These are phyloP conservation scores for Atta colombica DNA, from an alignment of 1,140 invertebrate genomes.

Conservation along the genomic window DNA sequence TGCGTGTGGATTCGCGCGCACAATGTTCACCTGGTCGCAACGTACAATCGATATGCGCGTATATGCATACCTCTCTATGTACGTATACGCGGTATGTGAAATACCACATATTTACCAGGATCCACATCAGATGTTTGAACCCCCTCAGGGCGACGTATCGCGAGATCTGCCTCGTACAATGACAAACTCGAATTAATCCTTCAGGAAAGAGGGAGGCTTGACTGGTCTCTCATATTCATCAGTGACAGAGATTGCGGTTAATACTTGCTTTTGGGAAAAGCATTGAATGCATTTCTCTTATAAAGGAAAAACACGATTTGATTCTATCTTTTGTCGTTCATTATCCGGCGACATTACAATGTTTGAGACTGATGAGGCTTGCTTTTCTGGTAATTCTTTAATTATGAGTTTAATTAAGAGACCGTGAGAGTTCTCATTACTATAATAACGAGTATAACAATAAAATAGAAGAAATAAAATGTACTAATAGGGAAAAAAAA, in stretches of 20 bases:
- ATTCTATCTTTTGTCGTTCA: neutral
- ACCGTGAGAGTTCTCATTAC: neutral
- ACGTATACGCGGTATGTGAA: slow-evolving; percentile 23
- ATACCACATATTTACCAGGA: slow-evolving; percentile 41
- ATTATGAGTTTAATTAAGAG: neutral
- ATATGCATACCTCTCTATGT: neutral
- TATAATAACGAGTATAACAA: neutral
- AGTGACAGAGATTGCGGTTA: neutral
- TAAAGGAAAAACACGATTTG: neutral
- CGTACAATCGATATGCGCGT: neutral
- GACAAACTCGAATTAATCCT: slow-evolving; percentile 31
- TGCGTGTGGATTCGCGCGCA: slow-evolving; percentile 14
- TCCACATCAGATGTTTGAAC: slow-evolving; percentile 36
- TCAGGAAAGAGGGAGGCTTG: neutral
- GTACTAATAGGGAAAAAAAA: neutral
- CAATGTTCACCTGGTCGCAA: slow-evolving; percentile 37
- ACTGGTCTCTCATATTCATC: neutral
- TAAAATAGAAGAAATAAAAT: neutral
- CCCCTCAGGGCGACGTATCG: slow-evolving; percentile 25
- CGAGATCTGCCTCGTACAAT: slow-evolving; percentile 4
- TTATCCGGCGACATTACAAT: neutral
- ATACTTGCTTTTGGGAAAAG: neutral
- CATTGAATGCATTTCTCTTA: neutral
- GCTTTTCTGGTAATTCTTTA: neutral
- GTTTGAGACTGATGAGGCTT: neutral